Percentiles rank a stretch among this genome's conserved stretches.
Evolutionary conservation across 2,888 invertebrate genomes (phyloP).

Genomic region (Drosophila cognata): DNA sequence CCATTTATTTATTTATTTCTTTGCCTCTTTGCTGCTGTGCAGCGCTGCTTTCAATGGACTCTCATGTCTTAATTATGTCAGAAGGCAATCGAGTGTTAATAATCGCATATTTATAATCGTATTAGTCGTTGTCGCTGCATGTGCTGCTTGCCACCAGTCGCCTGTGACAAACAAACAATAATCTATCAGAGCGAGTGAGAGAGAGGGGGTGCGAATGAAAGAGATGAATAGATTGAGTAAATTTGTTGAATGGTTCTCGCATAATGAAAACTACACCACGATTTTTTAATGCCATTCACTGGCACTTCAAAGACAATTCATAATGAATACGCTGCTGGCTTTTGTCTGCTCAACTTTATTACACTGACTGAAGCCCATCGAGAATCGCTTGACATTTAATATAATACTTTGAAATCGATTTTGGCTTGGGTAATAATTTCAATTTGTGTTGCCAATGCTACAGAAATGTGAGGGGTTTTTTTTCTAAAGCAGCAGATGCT

Average conservation of each 20-base stretch:
- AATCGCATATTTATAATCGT: conserved; percentile 83
- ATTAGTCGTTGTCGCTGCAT: conserved; percentile 65
- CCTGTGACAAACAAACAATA: conserved; percentile 60
- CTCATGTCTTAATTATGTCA: conserved; percentile 79
- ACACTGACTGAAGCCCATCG: conserved; percentile 4
- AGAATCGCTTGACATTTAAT: conserved; percentile 57
- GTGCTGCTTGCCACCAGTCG: conserved; percentile 41
- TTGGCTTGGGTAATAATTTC: conserved; percentile 59
- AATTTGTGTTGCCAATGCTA: conserved; percentile 57
- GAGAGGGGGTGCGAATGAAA: conserved; percentile 12
- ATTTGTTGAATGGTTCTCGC: conserved; percentile 78
- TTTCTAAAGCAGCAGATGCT: conserved; percentile 52
- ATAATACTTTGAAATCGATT: conserved; percentile 34
- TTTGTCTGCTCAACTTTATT: conserved; percentile 34
- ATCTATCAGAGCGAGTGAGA: conserved; percentile 31
- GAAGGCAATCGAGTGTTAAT: conserved; percentile 81
- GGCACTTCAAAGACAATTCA: conserved; percentile 77
- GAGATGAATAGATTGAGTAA: conserved; percentile 39
- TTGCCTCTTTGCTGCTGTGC: conserved; percentile 23
- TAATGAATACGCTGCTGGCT: conserved; percentile 35
- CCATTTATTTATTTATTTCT: conserved; percentile 47
- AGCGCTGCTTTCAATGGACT: conserved; percentile 33
- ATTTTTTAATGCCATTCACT: conserved; percentile 74
- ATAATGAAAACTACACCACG: conserved; percentile 65
- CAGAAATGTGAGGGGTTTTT: not conserved